Evolutionary conservation across 2,113 vertebrate species (phyloP), one percentile per base, ranked within the genome.

Genomic region (Columbina picui): DNA sequence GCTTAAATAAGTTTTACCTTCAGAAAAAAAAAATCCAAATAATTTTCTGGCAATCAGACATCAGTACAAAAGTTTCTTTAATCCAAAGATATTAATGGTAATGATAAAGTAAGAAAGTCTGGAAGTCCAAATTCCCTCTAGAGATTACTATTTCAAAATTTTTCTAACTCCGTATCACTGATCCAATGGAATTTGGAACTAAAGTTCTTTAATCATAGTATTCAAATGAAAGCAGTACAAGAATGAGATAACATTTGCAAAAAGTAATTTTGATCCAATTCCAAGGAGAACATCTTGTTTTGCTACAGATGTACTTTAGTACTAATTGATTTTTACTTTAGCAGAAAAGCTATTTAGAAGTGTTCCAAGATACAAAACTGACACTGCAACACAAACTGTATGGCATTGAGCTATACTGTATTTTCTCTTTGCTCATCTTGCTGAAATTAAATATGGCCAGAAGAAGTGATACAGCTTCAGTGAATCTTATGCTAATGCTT

Each of bases 401-500:
- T 26, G 50, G 14, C 53, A 57, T 53, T 11, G 22, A 79, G 78
- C 25, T 81, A 55, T 68, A 38, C 47, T 65, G 43, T 38, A 34
- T 86, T 84, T 90, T 67, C 20, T 29, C 30, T 32, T 32, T 3
- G 7, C 34, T 80, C 15, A 47, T 74, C 63, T 83, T 86, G 49
- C 47, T 97, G 73, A 96, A 90, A 91, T 47, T 77, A 89, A 95
- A 67, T 91, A 89, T 55, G 73, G 39, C 83, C 93, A 88, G 68
- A 84, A 96, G 86, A 70, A 87, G 20, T 82, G 71, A 95, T 79
- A 49, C 26, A 49, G 45, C 87, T 94, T 85, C 96, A 94, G 87
- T 96, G 87, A 96, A 89, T 95, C 90, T 93, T 87, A 75, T 96
- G 84, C 89, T 98, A 98, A 98, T 97, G 97, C 93, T 96, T 98